phyloP scores from a whole-genome alignment of 2,113 vertebrate genomes.

The Hemiscyllium ocellatum region DNA sequence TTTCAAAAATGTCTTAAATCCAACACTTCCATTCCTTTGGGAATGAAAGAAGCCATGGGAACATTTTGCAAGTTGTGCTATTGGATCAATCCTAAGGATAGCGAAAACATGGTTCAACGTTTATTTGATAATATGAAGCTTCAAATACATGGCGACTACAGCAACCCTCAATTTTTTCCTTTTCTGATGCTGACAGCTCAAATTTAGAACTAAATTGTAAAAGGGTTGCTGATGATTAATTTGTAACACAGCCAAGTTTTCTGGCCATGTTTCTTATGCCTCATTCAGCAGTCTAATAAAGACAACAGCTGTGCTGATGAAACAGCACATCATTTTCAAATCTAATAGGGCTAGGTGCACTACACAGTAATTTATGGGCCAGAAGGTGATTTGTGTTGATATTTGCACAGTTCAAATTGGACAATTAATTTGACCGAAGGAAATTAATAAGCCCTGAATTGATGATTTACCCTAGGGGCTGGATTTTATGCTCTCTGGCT shows the following conservation, averaged over 20 bases:
- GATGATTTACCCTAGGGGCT: background rate
- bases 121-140: background rate
- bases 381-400: conserved; percentile 4
- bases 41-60: background rate
- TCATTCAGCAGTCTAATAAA: background rate
- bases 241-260: conserved; percentile 1
- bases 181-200: background rate
- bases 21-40: background rate
- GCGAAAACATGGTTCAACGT: background rate
- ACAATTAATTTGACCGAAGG: conserved; percentile 11
- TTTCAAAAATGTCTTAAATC: background rate
- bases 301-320: conserved; percentile 20
- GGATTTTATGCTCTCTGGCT: too few relatives aligned
- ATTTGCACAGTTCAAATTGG: background rate
- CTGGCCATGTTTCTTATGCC: background rate
- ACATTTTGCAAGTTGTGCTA: background rate
- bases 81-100: background rate
- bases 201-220: background rate
- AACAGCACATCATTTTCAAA: background rate
- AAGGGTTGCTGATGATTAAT: background rate
- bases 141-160: background rate
- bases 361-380: background rate
- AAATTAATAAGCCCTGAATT: background rate
- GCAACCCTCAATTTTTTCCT: background rate
- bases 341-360: background rate